Evolutionary conservation across 2,888 invertebrate genomes (phyloP).

Genomic region (Standfussiana lucernea): DNA sequence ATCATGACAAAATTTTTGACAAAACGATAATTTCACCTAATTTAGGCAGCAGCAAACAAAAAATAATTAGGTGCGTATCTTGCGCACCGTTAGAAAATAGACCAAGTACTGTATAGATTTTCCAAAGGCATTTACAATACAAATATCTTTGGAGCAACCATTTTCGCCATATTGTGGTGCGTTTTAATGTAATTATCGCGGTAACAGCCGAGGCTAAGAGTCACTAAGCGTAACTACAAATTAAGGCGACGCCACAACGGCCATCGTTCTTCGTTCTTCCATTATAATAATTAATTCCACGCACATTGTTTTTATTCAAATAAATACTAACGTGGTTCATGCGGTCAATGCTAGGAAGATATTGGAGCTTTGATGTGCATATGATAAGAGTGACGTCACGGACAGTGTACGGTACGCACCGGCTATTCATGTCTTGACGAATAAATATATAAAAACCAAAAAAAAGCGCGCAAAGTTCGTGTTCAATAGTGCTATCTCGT

Average conservation of each 20-base stretch:
- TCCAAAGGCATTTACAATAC: conserved; percentile 12
- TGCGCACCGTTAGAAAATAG: background rate
- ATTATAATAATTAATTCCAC: conserved; percentile 71
- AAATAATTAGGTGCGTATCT: background rate
- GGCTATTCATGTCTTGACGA: no score
- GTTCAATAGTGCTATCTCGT: no score
- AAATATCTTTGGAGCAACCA: conserved; percentile 40
- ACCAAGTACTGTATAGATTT: background rate
- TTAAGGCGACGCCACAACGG: conserved; percentile 68
- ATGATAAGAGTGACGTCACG: no score
- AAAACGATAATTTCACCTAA: background rate
- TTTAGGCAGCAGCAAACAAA: background rate
- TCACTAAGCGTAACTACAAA: conserved; percentile 70
- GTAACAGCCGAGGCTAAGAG: conserved; percentile 63
- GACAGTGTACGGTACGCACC: no score
- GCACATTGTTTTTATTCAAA: conserved; percentile 55
- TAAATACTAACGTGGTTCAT: conserved; percentile 15
- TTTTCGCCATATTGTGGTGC: conserved; percentile 35
- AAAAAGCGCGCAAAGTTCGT: no score
- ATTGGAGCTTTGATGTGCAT: background rate
- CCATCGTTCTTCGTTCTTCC: conserved; percentile 63
- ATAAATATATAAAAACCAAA: no score
- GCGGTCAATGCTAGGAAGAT: conserved; percentile 16
- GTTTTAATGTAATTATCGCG: conserved; percentile 66
- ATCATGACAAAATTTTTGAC: conserved; percentile 2